Evolutionary conservation across 2,888 invertebrate species (phyloP), one percentile per base, ranked within the genome.

Genomic region (Drosophila seclusa): DNA sequence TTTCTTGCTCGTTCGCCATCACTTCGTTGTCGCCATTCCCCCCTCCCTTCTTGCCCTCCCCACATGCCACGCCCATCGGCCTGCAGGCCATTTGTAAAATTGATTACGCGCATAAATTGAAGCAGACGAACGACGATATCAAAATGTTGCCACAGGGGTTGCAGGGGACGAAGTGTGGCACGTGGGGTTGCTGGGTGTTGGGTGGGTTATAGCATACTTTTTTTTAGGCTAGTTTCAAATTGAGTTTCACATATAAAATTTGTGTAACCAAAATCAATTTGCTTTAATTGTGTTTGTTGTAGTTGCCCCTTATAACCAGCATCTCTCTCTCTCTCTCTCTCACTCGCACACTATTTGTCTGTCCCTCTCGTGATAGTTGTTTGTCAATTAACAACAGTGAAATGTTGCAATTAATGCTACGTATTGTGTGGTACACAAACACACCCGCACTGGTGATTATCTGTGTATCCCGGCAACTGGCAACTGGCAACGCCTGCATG

Each of bases 91-190:
- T 90, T 89, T 90, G 85, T 87, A 89, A 89, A 89, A 90, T 88
- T 91, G 89, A 90, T 89, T 91, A 91, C 85, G 91, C 83, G 89
- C 90, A 90, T 90, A 91, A 89, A 89, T 90, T 89, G 90, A 85
- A 82, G 89, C 85, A 83, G 91, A 85, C 91, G 78, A 74, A 65
- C 68, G 66, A 65, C 80, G 76, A 61, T 80, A 78, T 76, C 76
- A 72, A 78, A 78, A 78, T 76, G 68, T 68, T 80, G 78, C 80
- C 80, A 66, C 80, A 76, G 68, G 72, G 67, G 71, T 62, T 77
- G 76, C 7, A 49, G 34, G 5, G 8, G 18, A n/a, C 7, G 2
- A 8, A 52, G n/a, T 45, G 21, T 45, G 42, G 42, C 1, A 21
- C 13, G 31, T 10, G 31, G 24, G 4, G n/a, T 29, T 29, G 49